Evolutionary conservation across 2,888 invertebrate genomes (phyloP), one percentile per base, ranked within the genome.

Genomic region (Merodon equestris): DNA sequence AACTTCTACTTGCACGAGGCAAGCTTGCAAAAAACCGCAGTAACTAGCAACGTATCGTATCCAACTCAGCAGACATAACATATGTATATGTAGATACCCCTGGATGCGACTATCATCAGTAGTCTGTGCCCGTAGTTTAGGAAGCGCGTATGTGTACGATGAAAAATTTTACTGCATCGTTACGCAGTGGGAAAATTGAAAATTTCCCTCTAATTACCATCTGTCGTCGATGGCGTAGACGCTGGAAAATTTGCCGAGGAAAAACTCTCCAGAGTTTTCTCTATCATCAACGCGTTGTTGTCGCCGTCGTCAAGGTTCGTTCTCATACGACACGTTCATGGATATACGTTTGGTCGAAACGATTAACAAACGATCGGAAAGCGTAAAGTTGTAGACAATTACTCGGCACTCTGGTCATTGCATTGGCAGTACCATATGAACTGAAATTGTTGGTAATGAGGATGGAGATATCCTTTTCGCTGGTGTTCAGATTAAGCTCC

Each of bases 101-200:
- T 15, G 53, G 60, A 53, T 45, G 36, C 51, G 27, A 27, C 27
- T 27, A 27, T 7, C 7, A 7, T 7, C 27, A 27, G 2, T 7
- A 27, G 27, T 27, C 27, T 27, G 51, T 45, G 40, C 53, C 61
- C 53, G 42, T 54, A 61, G 53, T 70, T 47, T 54, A 40, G 48
- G 2, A 40, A 40, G 36, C 53, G 44, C 60, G 27, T 14, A 34
- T 27, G 51, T 51, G 44, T 58, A 18, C 48, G 9, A 50, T 71
- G 71, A 48, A 45, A 71, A 44, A 63, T 71, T 71, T 71, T 19
- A 54, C 76, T 72, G 72, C 76, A 77, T 66, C 50, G 57, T 77
- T 72, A 56, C 72, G 76, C 76, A 77, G 40, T 77, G 67, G 44
- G 45, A 66, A 66, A 72, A 76, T 76, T 72, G 48, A 61, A 76